These are phyloP conservation scores for Harpagus bidentatus DNA, from an alignment of 2,113 vertebrate species.

Conservation along the genomic window DNA sequence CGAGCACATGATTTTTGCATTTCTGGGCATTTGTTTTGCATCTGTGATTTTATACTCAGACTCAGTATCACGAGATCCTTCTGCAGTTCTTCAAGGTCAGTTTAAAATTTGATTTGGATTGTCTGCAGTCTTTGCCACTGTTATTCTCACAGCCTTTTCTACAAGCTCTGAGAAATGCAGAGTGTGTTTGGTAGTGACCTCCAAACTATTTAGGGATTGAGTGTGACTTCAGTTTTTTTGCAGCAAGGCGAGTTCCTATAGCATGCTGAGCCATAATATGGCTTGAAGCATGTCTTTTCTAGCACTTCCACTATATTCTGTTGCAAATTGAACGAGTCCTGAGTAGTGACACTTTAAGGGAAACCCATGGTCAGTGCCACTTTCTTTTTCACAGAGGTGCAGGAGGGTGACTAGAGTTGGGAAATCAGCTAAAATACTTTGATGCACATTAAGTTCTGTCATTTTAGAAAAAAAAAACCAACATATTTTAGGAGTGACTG, in stretches of 20 bases:
- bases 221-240: slow-evolving; percentile 22
- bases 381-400: background rate
- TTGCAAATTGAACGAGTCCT: background rate
- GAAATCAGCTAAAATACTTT: background rate
- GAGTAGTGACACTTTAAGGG: background rate
- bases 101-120: slow-evolving; percentile 30
- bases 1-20: background rate
- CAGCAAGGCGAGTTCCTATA: background rate
- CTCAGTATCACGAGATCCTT: slow-evolving; percentile 11
- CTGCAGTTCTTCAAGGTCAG: slow-evolving; percentile 43
- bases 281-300: background rate
- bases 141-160: slow-evolving; percentile 35
- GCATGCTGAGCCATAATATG: background rate
- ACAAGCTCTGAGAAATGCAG: background rate
- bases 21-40: slow-evolving; percentile 38
- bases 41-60: slow-evolving; percentile 33
- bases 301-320: background rate
- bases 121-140: slow-evolving; percentile 39
- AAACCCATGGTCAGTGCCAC: background rate
- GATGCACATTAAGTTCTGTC: background rate
- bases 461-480: background rate
- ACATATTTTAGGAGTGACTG: background rate
- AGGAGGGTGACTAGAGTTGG: background rate
- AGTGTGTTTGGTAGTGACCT: slow-evolving; percentile 4
- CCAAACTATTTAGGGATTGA: slow-evolving; percentile 31